Percentiles rank a stretch among this genome's conserved stretches.
These are phyloP conservation scores for Agriopis aurantiaria DNA, from an alignment of 2,888 invertebrate genomes.

Conservation along the genomic window DNA sequence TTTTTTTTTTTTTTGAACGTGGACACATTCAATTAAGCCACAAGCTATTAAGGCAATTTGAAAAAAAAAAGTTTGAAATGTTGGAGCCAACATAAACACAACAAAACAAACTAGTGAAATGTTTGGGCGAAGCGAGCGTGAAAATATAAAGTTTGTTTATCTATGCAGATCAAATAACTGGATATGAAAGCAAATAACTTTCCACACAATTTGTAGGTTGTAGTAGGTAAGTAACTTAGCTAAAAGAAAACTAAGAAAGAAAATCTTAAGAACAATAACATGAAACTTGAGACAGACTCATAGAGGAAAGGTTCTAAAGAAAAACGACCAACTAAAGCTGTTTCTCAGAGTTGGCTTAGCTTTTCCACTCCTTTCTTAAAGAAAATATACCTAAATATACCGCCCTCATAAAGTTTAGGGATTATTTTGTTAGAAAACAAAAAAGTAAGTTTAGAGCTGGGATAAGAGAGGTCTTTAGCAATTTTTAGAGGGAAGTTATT, in stretches of 20 bases:
- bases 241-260: conserved; percentile 17
- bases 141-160: too few relatives aligned
- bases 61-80: too few relatives aligned
- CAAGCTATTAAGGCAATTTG: too few relatives aligned
- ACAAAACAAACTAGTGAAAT: too few relatives aligned
- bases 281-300: conserved; percentile 21
- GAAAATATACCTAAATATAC: conserved; percentile 46
- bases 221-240: neutral
- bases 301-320: conserved; percentile 30
- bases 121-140: too few relatives aligned
- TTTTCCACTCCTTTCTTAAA: conserved; percentile 45
- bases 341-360: conserved; percentile 40
- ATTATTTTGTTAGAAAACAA: conserved; percentile 58
- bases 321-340: conserved; percentile 34
- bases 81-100: too few relatives aligned
- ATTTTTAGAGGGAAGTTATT: conserved; percentile 63
- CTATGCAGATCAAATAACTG: too few relatives aligned
- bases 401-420: conserved; percentile 47
- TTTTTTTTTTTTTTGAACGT: too few relatives aligned
- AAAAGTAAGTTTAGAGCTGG: conserved; percentile 61
- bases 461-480: conserved; percentile 67
- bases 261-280: conserved; percentile 20
- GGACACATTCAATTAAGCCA: too few relatives aligned
- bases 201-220: too few relatives aligned
- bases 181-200: too few relatives aligned